phyloP scores from a whole-genome alignment of 1,140 invertebrate genomes.

The Bombus pascuorum region DNA sequence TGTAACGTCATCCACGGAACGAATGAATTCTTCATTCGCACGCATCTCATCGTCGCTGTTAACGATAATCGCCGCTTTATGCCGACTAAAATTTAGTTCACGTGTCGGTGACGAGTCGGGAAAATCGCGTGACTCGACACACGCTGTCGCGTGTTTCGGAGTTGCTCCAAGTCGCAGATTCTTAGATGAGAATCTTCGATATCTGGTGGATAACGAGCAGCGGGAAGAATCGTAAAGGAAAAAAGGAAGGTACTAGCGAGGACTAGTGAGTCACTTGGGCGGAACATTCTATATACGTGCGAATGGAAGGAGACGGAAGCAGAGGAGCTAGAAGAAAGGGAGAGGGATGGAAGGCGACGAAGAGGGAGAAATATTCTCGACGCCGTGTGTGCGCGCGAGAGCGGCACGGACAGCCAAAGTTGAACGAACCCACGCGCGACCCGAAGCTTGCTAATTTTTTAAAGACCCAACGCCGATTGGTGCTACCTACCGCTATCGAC shows the following conservation, averaged over 20 bases:
- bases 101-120: too few species aligned
- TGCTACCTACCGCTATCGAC: constrained; percentile 48
- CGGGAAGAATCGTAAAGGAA: constrained; percentile 3
- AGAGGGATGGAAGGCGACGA: constrained; percentile 14
- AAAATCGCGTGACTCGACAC: neutral
- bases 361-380: constrained; percentile 51
- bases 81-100: neutral
- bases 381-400: constrained; percentile 41
- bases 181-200: neutral
- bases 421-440: constrained; percentile 78
- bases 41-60: too few species aligned
- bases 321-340: constrained; percentile 33
- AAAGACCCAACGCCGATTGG: constrained; percentile 53
- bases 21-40: too few species aligned
- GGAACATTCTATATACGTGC: constrained; percentile 38
- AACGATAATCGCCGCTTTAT: neutral
- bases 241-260: constrained; percentile 12
- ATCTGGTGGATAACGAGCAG: constrained; percentile 1
- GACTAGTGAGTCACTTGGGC: constrained; percentile 42
- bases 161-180: neutral
- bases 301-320: constrained; percentile 26
- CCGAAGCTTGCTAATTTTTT: constrained; percentile 75
- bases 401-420: constrained; percentile 63
- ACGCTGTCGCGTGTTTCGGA: too few species aligned
- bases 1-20: too few species aligned